Evolutionary conservation across 2,888 invertebrate species (phyloP).

Genomic region (Drosophila heteroneura): DNA sequence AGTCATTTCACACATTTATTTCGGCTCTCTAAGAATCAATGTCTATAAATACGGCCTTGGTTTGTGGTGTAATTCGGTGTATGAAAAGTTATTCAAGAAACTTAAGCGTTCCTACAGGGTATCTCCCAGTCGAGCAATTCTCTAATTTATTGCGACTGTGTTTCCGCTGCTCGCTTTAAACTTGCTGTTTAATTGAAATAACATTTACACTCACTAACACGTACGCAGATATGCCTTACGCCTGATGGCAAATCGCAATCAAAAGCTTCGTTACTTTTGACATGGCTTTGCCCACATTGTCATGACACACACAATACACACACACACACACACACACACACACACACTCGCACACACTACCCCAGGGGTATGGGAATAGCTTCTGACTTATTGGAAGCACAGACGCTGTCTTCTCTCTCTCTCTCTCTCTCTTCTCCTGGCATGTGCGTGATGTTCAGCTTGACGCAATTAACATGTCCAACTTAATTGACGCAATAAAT

Average conservation of each 20-base stretch:
- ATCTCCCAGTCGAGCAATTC: background rate
- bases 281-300: slow-evolving; percentile 63
- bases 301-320: slow-evolving; percentile 25
- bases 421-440: slow-evolving; percentile 6
- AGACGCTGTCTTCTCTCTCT: background rate
- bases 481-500: slow-evolving; percentile 82
- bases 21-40: background rate
- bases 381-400: slow-evolving; percentile 24
- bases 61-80: background rate
- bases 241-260: slow-evolving; percentile 58
- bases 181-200: slow-evolving; percentile 69
- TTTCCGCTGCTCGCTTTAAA: slow-evolving; percentile 18
- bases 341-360: background rate
- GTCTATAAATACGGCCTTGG: background rate
- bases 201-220: slow-evolving; percentile 59
- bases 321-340: slow-evolving; percentile 11
- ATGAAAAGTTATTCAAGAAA: background rate
- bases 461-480: slow-evolving; percentile 82
- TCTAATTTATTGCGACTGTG: background rate
- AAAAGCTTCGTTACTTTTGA: slow-evolving; percentile 72
- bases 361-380: background rate
- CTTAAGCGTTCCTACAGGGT: background rate
- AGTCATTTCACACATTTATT: background rate
- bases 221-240: slow-evolving; percentile 23
- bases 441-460: slow-evolving; percentile 80